phyloP scores from a whole-genome alignment of 2,888 invertebrate genomes.

The Loripinus fragilis region DNA sequence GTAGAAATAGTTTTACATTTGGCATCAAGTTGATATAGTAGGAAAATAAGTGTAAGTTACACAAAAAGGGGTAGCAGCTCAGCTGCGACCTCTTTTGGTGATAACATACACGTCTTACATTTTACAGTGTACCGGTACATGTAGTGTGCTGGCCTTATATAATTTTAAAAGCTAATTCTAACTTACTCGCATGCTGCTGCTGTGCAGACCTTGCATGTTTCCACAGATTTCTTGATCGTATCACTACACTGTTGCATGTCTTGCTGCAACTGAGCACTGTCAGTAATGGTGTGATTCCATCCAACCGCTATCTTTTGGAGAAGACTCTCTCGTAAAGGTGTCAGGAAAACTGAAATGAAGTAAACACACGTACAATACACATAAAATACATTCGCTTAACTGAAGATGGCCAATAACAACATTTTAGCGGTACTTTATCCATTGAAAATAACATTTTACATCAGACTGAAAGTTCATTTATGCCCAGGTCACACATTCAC shows the following conservation, averaged over 20 bases:
- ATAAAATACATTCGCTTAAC: not conserved
- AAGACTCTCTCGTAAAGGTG: slow-evolving; percentile 48
- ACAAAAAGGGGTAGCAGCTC: too few species aligned
- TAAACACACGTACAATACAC: not conserved
- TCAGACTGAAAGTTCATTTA: too few species aligned
- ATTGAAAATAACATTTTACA: not conserved
- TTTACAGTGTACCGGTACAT: too few species aligned
- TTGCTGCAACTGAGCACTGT: slow-evolving; percentile 40
- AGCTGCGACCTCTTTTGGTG: too few species aligned
- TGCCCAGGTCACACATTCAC: too few species aligned
- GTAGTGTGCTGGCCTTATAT: too few species aligned
- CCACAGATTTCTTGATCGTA: slow-evolving; percentile 43
- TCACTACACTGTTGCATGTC: slow-evolving; percentile 47
- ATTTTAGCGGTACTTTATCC: not conserved
- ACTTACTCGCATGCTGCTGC: slow-evolving; percentile 40
- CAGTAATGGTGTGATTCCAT: slow-evolving; percentile 54
- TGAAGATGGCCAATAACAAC: too few species aligned
- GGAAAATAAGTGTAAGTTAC: too few species aligned
- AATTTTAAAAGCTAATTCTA: too few species aligned
- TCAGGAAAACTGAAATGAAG: slow-evolving; percentile 28
- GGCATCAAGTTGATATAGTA: too few species aligned
- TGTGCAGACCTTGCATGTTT: slow-evolving; percentile 44
- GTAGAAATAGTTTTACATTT: too few species aligned
- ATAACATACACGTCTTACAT: too few species aligned
- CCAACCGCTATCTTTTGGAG: slow-evolving; percentile 47